Conservation (phyloP, 1,140 invertebrate species). For the Drosophila oshimai region DNA sequence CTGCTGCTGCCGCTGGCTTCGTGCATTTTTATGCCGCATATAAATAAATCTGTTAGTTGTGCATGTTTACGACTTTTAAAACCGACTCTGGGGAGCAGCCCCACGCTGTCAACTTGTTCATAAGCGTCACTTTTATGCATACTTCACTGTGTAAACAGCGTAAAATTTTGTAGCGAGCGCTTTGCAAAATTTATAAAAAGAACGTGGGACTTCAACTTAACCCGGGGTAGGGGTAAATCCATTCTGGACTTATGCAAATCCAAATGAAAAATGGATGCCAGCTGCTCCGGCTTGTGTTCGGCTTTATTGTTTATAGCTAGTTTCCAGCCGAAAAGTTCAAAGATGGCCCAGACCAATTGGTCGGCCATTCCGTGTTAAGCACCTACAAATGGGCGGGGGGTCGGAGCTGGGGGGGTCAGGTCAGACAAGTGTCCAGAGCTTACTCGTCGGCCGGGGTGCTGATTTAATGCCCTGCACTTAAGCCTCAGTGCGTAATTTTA, state of each 20-base stretch:
- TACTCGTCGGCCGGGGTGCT: conserved; percentile 27
- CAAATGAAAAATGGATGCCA: conserved; percentile 33
- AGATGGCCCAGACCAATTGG: conserved; percentile 48
- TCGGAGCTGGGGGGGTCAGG: background rate
- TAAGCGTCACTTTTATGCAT: conserved; percentile 78
- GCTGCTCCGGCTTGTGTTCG: conserved; percentile 5
- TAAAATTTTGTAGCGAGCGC: conserved; percentile 70
- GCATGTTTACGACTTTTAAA: conserved; percentile 81
- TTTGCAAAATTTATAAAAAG: conserved; percentile 40
- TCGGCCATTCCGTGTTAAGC: conserved; percentile 47
- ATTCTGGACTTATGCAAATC: conserved; percentile 71
- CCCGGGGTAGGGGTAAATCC: conserved; percentile 3
- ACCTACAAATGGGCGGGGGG: conserved; percentile 14
- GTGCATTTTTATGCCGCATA: conserved; percentile 80
- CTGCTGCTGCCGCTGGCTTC: conserved; percentile 25
- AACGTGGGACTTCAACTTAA: background rate
- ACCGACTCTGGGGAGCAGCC: conserved; percentile 41
- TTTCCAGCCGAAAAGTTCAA: background rate
- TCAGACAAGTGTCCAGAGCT: conserved; percentile 13
- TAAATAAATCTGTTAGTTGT: conserved; percentile 82
- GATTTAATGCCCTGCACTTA: conserved; percentile 78
- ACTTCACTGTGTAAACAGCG: conserved; percentile 79
- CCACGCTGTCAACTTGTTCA: conserved; percentile 62
- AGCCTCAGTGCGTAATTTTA: conserved; percentile 74
- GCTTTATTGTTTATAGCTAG: conserved; percentile 32